Evolutionary conservation across 1,140 invertebrate genomes (phyloP).

Genomic region (Listronotus bonariensis): DNA sequence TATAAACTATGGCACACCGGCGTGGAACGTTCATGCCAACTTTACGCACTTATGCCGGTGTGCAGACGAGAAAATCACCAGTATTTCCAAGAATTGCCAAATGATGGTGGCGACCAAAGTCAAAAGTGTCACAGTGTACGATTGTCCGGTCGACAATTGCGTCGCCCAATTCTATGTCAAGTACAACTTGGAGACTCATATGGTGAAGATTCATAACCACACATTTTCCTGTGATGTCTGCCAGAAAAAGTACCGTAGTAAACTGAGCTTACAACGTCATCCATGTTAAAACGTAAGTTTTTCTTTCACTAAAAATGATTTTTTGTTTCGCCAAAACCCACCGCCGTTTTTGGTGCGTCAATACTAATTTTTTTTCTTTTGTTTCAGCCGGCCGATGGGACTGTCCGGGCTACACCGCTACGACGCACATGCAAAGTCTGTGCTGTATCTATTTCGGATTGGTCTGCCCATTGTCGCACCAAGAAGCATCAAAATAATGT

Average conservation of each 20-base stretch:
- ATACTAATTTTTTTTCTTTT: too few relatives aligned
- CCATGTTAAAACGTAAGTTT: slow-evolving; percentile 3
- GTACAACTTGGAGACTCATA: neutral
- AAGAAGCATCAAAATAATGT: neutral
- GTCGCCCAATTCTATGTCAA: neutral
- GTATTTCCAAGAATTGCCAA: neutral
- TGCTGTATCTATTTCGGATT: neutral
- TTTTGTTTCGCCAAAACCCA: too few relatives aligned
- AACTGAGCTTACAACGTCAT: neutral
- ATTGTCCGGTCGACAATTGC: neutral
- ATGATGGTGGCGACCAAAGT: neutral
- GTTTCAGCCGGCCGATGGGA: neutral
- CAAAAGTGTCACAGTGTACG: neutral
- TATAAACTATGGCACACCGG: slow-evolving; percentile 9
- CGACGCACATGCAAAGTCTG: neutral
- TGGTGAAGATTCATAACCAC: neutral
- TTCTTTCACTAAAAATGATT: too few relatives aligned
- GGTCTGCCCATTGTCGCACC: neutral
- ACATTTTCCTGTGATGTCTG: neutral
- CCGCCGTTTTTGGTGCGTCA: too few relatives aligned
- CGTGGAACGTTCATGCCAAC: slow-evolving; percentile 8
- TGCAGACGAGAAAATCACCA: slow-evolving; percentile 1
- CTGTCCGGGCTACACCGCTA: slow-evolving; percentile 19
- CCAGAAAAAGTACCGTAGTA: slow-evolving; percentile 1
- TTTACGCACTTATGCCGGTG: slow-evolving; percentile 8